Base-by-base conservation (phyloP, 1,140 invertebrate genomes). In the Mycetomoellerius zeteki region DNA sequence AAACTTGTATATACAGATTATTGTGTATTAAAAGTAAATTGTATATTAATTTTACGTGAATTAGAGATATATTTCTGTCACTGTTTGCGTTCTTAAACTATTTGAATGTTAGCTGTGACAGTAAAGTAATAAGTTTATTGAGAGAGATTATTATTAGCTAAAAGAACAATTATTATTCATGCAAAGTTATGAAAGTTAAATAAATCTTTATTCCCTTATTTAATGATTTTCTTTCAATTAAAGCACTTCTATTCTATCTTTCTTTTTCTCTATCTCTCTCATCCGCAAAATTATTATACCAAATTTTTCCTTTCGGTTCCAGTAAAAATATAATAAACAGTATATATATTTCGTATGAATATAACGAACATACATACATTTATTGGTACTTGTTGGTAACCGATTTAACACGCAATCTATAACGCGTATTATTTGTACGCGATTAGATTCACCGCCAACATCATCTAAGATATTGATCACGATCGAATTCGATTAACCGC, bases 401-500 rank as follows among this genome's bases (percentile, higher is more conserved):
- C 14, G 19, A 27, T n/a, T 75, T 43, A 75, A 64, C 19, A 27
- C 30, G 56, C 24, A 33, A 65, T 47, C 47, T 12, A n/a, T 78
- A 65, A 65, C 7, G 6, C 12, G 10, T 8, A 19, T 30, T 73
- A 54, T 54, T 54, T 30, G 30, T 8, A n/a, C 37, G 19, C 37
- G 47, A 65, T 78, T 24, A 50, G 60, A 78, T 54, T 81, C 47
- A 16, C 8, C n/a, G n/a, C 30, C 10, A 33, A 10, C n/a, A 14
- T 24, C 65, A 19, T 21, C 21, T 52, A 54, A 81, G 77, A 81
- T 37, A 67, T 54, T 71, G 27, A 69, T 81, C 64, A 47, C 77
- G 67, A 81, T 81, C 52, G 77, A 81, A 71, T 81, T 69, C 64
- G 77, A 81, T 81, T 81, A 81, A 37, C n/a, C 47, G 64, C 77